Conservation (phyloP, 2,113 vertebrate genomes). For the Scortum barcoo region DNA sequence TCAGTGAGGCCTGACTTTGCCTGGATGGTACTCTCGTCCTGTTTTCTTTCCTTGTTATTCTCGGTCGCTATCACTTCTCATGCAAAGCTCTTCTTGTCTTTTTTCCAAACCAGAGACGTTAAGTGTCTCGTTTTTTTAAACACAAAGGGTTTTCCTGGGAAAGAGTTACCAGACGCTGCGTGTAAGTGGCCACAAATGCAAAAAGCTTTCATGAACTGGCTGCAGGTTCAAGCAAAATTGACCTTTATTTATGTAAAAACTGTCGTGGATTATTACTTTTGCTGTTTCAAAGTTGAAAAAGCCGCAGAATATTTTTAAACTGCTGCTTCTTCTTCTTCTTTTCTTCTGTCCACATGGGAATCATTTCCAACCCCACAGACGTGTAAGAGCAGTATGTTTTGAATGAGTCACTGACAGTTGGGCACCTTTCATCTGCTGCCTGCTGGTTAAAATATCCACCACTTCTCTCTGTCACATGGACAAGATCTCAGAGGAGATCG, state of each 20-base stretch:
- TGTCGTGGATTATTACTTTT: conserved; percentile 25
- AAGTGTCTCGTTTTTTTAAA: not conserved
- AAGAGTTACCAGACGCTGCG: conserved; percentile 4
- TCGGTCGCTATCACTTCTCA: conserved; percentile 17
- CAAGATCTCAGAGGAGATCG: conserved; percentile 46
- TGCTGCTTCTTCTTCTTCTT: not conserved
- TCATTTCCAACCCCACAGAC: conserved; percentile 40
- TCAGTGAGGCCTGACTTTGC: not conserved
- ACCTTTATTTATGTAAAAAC: conserved; percentile 29
- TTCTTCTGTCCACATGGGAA: conserved; percentile 20
- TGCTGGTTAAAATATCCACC: conserved; percentile 56
- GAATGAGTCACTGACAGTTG: conserved; percentile 60
- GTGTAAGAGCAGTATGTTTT: conserved; percentile 36
- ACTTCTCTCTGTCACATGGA: conserved; percentile 45
- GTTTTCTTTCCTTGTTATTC: conserved; percentile 11
- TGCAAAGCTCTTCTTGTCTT: conserved; percentile 3
- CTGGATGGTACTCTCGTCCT: not conserved
- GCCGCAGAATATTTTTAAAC: not conserved
- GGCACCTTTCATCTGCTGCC: conserved; percentile 54
- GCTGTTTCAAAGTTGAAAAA: conserved; percentile 23
- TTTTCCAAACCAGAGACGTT: conserved; percentile 11
- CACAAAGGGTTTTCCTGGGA: conserved; percentile 12
- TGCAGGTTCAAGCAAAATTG: conserved; percentile 23
- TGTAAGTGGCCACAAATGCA: not conserved
- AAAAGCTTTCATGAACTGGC: conserved; percentile 23